These are phyloP conservation scores for Periplaneta americana DNA, from an alignment of 1,140 invertebrate species.

Conservation along the genomic window DNA sequence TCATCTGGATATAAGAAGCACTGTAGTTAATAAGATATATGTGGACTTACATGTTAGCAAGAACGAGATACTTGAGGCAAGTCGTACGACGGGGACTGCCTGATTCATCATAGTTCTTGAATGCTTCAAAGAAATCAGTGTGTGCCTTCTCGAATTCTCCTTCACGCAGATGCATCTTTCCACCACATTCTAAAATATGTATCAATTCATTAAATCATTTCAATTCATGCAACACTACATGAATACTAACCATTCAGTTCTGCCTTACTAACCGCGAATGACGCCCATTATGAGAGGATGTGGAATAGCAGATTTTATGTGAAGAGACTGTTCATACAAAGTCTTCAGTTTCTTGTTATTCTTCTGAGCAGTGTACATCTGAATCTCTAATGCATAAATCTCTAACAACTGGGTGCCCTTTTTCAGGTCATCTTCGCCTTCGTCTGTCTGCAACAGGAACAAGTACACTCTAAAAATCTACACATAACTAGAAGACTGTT, in stretches of 20 bases:
- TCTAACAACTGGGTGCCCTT: slow-evolving; percentile 98
- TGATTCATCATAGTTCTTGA: slow-evolving; percentile 99
- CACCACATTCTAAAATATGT: slow-evolving; percentile 83
- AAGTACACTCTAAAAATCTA: too few relatives aligned
- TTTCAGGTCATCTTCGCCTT: slow-evolving; percentile 98
- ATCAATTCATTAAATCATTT: background rate
- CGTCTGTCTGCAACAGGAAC: slow-evolving; percentile 73
- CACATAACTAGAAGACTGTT: too few relatives aligned
- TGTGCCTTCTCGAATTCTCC: slow-evolving; percentile 98
- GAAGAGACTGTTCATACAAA: slow-evolving; percentile 95
- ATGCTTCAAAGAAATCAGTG: slow-evolving; percentile 99
- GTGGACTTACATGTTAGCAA: slow-evolving; percentile 99
- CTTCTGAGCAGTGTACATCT: slow-evolving; percentile 99
- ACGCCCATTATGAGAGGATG: slow-evolving; percentile 99
- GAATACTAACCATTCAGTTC: background rate
- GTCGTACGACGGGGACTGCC: slow-evolving; percentile 96
- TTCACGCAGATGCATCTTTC: slow-evolving; percentile 99
- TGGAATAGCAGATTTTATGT: slow-evolving; percentile 99
- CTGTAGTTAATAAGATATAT: too few relatives aligned
- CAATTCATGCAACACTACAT: too few relatives aligned
- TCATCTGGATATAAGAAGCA: too few relatives aligned
- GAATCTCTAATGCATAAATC: slow-evolving; percentile 99
- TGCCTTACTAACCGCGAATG: slow-evolving; percentile 86
- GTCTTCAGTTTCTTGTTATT: slow-evolving; percentile 99
- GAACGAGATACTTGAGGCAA: slow-evolving; percentile 96